Conservation (phyloP, 1,140 invertebrate genomes). For the Vanessa tameamea region DNA sequence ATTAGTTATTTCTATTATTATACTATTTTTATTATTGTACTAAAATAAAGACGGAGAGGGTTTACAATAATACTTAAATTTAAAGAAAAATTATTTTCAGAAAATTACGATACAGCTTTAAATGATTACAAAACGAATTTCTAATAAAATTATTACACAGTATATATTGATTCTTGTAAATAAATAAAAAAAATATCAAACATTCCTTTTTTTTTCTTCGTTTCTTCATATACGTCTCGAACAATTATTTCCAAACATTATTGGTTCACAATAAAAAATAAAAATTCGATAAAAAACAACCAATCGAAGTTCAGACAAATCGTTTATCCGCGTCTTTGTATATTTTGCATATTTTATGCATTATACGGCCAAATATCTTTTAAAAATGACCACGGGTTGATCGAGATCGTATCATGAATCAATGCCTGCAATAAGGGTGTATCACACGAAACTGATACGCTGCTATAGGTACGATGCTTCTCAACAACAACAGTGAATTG, state of each 20-base stretch:
- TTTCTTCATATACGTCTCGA: not conserved
- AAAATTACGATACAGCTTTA: too few species aligned
- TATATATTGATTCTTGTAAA: too few species aligned
- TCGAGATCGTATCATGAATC: conserved; percentile 18
- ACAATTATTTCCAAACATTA: not conserved
- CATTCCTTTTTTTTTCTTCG: too few species aligned
- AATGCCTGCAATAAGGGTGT: not conserved
- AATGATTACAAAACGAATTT: too few species aligned
- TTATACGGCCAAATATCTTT: conserved; percentile 11
- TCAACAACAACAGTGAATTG: too few species aligned
- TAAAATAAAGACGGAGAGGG: too few species aligned
- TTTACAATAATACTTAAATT: too few species aligned
- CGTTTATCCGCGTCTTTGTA: not conserved
- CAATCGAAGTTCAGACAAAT: conserved; percentile 9
- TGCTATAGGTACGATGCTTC: not conserved
- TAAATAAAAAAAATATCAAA: too few species aligned
- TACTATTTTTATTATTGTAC: too few species aligned
- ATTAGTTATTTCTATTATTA: too few species aligned
- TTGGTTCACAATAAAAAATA: not conserved
- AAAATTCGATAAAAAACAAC: conserved; percentile 2
- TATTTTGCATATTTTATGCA: conserved; percentile 27
- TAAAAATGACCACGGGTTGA: conserved; percentile 7
- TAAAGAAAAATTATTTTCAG: too few species aligned
- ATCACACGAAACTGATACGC: not conserved
- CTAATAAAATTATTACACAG: too few species aligned